A percentile compares a stretch with the other conserved stretches of the same genome.
Conservation (phyloP, 2,888 invertebrate species). For the Phortica okadai region DNA sequence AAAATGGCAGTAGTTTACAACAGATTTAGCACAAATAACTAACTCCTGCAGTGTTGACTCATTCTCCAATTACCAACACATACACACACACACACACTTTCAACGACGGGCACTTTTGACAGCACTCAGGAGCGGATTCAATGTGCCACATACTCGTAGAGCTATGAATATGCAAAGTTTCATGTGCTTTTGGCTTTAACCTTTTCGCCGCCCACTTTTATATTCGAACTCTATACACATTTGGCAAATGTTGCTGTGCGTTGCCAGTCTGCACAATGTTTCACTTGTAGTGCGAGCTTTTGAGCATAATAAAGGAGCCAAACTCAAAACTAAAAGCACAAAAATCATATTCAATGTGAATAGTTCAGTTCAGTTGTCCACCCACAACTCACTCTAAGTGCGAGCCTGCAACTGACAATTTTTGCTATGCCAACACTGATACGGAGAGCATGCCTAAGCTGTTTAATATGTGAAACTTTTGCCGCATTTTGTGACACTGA, state of each 20-base stretch:
- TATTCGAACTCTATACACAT: constrained; percentile 29
- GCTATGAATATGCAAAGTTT: not conserved
- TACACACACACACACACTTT: constrained; percentile 31
- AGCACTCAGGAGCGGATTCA: not conserved
- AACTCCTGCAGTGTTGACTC: constrained; percentile 32
- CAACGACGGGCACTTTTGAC: not conserved
- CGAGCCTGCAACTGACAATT: not conserved
- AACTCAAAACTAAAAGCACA: constrained; percentile 20
- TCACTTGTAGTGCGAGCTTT: constrained; percentile 39
- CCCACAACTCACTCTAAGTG: not conserved
- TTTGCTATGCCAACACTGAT: not conserved
- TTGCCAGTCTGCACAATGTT: not conserved
- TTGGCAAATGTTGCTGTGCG: constrained; percentile 7
- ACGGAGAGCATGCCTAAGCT: not conserved
- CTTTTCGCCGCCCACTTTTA: constrained; percentile 33
- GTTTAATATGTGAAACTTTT: constrained; percentile 14
- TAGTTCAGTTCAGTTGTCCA: constrained; percentile 34
- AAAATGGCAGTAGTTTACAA: constrained; percentile 53
- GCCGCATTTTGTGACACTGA: constrained; percentile 5
- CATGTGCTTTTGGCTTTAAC: constrained; percentile 39
- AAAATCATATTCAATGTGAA: constrained; percentile 31
- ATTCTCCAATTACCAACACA: constrained; percentile 19
- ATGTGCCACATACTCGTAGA: constrained; percentile 18
- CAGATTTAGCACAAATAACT: constrained; percentile 63
- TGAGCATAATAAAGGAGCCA: constrained; percentile 37